phyloP scores from a whole-genome alignment of 2,113 vertebrate species.

The Oreochromis spilurus region DNA sequence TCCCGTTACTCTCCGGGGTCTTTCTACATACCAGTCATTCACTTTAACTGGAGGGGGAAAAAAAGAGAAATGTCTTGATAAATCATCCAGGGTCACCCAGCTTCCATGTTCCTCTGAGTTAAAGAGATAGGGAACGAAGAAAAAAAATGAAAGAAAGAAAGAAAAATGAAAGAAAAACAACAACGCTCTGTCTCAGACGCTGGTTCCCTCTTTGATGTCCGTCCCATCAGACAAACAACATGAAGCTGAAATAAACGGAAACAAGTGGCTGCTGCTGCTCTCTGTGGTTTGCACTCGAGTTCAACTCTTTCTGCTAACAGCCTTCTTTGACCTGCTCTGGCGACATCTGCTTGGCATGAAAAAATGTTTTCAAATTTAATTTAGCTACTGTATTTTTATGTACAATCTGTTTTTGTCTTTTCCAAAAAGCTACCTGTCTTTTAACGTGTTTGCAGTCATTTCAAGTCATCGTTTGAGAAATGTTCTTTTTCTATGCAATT shows the following conservation, averaged over 20 bases:
- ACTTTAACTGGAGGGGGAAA: constrained; percentile 17
- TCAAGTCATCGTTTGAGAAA: not conserved
- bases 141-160: not conserved
- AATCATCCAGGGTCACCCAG: constrained; percentile 56
- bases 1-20: constrained; percentile 28
- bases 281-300: not conserved
- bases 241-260: constrained; percentile 35
- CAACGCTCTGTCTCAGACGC: not conserved
- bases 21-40: constrained; percentile 61
- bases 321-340: not conserved
- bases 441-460: not conserved
- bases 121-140: not conserved
- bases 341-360: not conserved
- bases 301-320: not conserved
- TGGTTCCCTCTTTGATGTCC: constrained; percentile 38
- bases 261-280: constrained; percentile 29
- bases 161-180: constrained; percentile 8
- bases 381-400: not conserved
- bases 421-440: not conserved
- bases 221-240: constrained; percentile 28
- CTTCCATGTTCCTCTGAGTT: constrained; percentile 46
- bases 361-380: not conserved
- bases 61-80: constrained; percentile 24
- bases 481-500: not conserved
- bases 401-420: not conserved